These are phyloP conservation scores for Nematolebias whitei DNA, from an alignment of 2,113 vertebrate species.

Conservation along the genomic window DNA sequence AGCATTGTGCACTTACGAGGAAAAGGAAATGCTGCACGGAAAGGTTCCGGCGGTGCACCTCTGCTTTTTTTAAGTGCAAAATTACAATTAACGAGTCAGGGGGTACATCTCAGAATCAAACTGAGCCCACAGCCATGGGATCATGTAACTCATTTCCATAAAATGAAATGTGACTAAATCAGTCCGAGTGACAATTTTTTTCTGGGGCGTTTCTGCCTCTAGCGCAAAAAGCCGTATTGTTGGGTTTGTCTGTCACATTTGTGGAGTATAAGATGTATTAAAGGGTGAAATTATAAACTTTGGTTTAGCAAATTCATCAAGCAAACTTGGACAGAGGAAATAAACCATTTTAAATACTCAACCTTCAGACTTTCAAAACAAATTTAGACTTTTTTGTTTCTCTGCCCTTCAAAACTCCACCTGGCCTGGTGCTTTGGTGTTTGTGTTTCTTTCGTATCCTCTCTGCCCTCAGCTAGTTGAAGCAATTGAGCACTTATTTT, in stretches of 20 bases:
- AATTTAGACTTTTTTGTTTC: too few relatives aligned
- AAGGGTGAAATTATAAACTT: slow-evolving; percentile 20
- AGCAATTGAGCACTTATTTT: too few relatives aligned
- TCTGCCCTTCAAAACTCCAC: too few relatives aligned
- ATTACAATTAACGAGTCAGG: slow-evolving; percentile 39
- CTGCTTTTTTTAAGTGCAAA: slow-evolving; percentile 32
- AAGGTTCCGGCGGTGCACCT: slow-evolving; percentile 4
- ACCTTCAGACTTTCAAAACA: too few relatives aligned
- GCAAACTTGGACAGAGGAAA: too few relatives aligned
- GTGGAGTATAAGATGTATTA: slow-evolving; percentile 1
- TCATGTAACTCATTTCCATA: slow-evolving; percentile 53
- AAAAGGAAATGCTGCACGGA: slow-evolving; percentile 5
- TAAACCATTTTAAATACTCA: too few relatives aligned
- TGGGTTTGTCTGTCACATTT: slow-evolving; percentile 10
- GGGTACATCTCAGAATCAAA: slow-evolving; percentile 34
- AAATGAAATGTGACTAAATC: slow-evolving; percentile 55
- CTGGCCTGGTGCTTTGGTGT: too few relatives aligned
- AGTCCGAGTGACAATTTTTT: slow-evolving; percentile 37
- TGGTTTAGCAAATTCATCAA: too few relatives aligned
- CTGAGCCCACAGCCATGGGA: slow-evolving; percentile 37
- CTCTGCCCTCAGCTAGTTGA: too few relatives aligned
- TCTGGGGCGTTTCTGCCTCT: slow-evolving; percentile 22
- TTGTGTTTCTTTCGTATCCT: too few relatives aligned
- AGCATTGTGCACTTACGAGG: slow-evolving; percentile 19
- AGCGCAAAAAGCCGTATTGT: slow-evolving; percentile 33